Evolutionary conservation across 2,113 vertebrate species (phyloP).

Genomic region (Chloropsis hardwickii): DNA sequence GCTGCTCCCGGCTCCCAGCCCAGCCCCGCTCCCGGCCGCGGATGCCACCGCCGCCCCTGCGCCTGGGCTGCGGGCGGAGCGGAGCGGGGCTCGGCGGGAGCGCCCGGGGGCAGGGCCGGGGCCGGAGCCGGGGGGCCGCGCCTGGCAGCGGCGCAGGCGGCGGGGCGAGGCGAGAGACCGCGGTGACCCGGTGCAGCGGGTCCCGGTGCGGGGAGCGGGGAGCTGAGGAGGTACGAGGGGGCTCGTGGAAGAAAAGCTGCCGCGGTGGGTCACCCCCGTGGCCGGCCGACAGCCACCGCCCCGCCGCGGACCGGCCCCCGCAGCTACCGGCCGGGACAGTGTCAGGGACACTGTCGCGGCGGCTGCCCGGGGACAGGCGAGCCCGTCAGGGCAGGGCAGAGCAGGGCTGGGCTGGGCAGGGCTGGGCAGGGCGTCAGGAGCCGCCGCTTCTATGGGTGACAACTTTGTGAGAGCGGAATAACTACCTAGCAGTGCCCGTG

Average conservation of each 20-base stretch:
- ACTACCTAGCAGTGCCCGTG: rapidly evolving
- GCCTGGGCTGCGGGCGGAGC: not conserved
- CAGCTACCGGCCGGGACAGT: not conserved
- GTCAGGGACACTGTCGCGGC: not conserved
- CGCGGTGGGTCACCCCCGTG: not conserved
- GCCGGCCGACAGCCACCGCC: not conserved
- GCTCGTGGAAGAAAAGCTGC: not conserved
- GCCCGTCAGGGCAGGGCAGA: rapidly evolving
- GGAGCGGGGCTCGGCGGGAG: not conserved
- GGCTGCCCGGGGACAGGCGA: too few relatives aligned
- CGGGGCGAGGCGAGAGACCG: not conserved
- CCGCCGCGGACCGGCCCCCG: not conserved
- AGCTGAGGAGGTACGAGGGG: not conserved
- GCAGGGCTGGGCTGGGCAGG: rapidly evolving
- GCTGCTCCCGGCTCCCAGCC: not conserved
- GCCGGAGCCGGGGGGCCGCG: not conserved
- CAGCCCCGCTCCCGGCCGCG: not conserved
- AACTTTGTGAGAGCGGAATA: not conserved
- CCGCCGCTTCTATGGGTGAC: not conserved
- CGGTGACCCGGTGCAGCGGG: not conserved
- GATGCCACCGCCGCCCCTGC: not conserved
- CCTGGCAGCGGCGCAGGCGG: not conserved
- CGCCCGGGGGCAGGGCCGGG: not conserved
- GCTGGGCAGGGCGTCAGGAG: not conserved
- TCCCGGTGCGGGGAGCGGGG: not conserved